Conservation (phyloP, 2,113 vertebrate species). For the Eolophus roseicapilla region DNA sequence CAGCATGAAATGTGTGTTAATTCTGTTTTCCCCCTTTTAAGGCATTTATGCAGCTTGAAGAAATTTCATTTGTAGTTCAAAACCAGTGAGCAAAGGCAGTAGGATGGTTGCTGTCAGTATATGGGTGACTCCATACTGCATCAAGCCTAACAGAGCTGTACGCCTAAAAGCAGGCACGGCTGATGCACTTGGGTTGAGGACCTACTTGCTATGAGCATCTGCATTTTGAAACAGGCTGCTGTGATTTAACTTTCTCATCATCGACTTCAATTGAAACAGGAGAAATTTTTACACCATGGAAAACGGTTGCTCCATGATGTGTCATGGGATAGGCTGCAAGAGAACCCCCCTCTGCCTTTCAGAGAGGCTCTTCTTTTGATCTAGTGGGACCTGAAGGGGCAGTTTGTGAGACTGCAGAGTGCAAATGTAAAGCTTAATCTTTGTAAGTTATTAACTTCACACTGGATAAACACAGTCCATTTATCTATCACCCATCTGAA, state of each 20-base stretch:
- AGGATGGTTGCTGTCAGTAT: background rate
- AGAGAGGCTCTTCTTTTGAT: background rate
- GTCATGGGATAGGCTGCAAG: background rate
- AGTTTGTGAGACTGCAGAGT: background rate
- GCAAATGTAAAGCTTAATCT: background rate
- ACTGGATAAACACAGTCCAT: background rate
- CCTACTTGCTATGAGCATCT: background rate
- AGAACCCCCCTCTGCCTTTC: background rate
- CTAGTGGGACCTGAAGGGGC: background rate
- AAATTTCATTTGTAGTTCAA: background rate
- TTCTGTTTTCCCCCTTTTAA: conserved; percentile 3
- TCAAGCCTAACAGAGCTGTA: background rate
- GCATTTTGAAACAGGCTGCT: background rate
- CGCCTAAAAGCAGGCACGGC: background rate
- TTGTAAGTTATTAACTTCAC: background rate
- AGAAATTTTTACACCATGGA: background rate
- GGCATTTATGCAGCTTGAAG: background rate
- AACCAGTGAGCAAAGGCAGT: background rate
- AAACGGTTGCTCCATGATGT: background rate
- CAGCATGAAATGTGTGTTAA: background rate
- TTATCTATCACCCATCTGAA: background rate
- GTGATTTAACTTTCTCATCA: background rate
- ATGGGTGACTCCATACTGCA: background rate
- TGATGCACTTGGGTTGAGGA: background rate
- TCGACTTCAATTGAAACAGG: background rate